Evolutionary conservation across 2,888 invertebrate species (phyloP).

Genomic region (Dicranocentrus wangi): DNA sequence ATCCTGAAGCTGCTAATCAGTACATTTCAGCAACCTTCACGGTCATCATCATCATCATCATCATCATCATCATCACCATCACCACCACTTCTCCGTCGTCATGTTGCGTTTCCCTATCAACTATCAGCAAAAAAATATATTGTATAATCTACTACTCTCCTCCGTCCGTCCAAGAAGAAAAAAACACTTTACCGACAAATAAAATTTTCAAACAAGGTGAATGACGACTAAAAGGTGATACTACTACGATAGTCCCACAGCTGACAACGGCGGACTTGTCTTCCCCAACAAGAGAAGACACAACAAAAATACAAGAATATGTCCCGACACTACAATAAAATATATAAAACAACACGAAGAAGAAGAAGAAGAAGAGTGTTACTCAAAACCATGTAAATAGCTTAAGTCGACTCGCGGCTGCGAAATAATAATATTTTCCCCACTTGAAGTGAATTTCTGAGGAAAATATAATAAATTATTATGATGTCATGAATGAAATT

Average conservation of each 20-base stretch:
- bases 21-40: constrained; percentile 52
- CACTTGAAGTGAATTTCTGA: too few relatives aligned
- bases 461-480: too few relatives aligned
- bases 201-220: background rate
- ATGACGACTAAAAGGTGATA: constrained; percentile 13
- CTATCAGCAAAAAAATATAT: too few relatives aligned
- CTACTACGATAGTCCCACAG: background rate
- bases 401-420: too few relatives aligned
- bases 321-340: background rate
- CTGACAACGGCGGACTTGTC: background rate
- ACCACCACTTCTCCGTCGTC: background rate
- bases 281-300: background rate
- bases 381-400: too few relatives aligned
- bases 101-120: too few relatives aligned
- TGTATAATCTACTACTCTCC: background rate
- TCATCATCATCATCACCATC: constrained; percentile 7
- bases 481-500: too few relatives aligned
- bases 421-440: too few relatives aligned
- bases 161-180: background rate
- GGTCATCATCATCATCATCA: constrained; percentile 3
- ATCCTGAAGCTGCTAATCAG: constrained; percentile 60
- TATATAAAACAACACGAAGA: background rate
- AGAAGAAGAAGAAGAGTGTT: too few relatives aligned
- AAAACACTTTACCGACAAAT: constrained; percentile 8
- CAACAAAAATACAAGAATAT: background rate